Percentiles rank a stretch among this genome's conserved stretches.
phyloP scores from a whole-genome alignment of 2,797 vertebrate species.

The Taenioides sp. region DNA sequence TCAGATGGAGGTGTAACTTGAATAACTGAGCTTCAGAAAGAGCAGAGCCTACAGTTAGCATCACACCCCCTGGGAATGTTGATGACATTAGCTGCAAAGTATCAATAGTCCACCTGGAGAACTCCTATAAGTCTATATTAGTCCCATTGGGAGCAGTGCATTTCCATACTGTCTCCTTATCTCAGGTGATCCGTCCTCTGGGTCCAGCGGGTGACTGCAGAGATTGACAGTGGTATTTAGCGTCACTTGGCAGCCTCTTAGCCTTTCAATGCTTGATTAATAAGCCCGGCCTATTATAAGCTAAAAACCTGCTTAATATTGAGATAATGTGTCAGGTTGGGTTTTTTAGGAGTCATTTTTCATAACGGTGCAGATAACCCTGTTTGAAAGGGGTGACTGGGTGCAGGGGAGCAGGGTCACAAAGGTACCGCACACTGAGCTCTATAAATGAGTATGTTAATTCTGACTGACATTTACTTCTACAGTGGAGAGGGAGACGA shows the following conservation, averaged over 20 bases:
- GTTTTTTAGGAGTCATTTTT: conserved; percentile 69
- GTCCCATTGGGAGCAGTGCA: conserved; percentile 19
- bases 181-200: conserved; percentile 48
- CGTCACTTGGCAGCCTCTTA: conserved; percentile 62
- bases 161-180: conserved; percentile 44
- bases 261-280: conserved; percentile 72
- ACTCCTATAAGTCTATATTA: conserved; percentile 21
- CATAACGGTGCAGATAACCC: conserved; percentile 73
- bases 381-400: conserved; percentile 57
- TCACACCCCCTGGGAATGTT: no score
- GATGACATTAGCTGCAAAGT: no score
- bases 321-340: conserved; percentile 73
- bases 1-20: no score
- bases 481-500: conserved; percentile 43
- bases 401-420: conserved; percentile 48
- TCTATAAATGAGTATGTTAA: conserved; percentile 77
- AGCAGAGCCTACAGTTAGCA: no score
- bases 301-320: conserved; percentile 66
- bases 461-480: conserved; percentile 77
- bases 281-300: conserved; percentile 73
- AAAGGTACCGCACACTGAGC: conserved; percentile 48
- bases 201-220: conserved; percentile 40
- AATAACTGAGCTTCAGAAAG: no score
- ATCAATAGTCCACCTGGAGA: background rate
- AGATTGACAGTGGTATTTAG: conserved; percentile 78